phyloP scores from a whole-genome alignment of 2,888 invertebrate species.

The Coenonympha glycerion region DNA sequence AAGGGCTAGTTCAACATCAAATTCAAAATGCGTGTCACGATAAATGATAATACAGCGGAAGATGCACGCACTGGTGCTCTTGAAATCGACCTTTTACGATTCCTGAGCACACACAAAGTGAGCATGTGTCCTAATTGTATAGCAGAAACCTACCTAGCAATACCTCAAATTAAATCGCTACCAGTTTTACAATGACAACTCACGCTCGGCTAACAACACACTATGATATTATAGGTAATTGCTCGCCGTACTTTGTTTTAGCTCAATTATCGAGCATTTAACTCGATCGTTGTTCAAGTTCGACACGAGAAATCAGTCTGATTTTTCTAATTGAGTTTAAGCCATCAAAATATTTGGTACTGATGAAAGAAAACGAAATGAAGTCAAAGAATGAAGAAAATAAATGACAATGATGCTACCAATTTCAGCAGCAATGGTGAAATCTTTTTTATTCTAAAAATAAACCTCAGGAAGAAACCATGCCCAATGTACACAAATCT shows the following conservation, averaged over 20 bases:
- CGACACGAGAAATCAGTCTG: no score
- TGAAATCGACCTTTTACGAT: conserved; percentile 58
- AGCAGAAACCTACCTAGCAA: conserved; percentile 40
- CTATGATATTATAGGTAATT: conserved; percentile 54
- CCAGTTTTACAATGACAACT: conserved; percentile 40
- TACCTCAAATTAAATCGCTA: conserved; percentile 47
- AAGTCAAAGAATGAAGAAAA: no score
- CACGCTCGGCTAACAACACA: conserved; percentile 52
- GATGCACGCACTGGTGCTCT: conserved; percentile 53
- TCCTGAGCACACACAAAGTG: conserved; percentile 68
- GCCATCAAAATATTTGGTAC: no score
- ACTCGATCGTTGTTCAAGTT: conserved; percentile 3
- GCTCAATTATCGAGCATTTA: conserved; percentile 15
- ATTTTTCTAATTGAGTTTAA: no score
- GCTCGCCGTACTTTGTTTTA: conserved; percentile 25
- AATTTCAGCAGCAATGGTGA: no score
- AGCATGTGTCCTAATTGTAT: conserved; percentile 62
- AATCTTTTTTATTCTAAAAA: no score
- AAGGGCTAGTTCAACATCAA: conserved; percentile 7
- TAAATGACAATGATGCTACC: no score
- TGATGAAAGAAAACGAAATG: no score
- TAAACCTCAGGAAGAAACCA: no score
- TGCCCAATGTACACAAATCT: no score
- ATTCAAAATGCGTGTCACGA: conserved; percentile 44
- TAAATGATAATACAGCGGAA: conserved; percentile 48